phyloP scores from a whole-genome alignment of 1,140 invertebrate genomes.

The Hyles vespertilio region DNA sequence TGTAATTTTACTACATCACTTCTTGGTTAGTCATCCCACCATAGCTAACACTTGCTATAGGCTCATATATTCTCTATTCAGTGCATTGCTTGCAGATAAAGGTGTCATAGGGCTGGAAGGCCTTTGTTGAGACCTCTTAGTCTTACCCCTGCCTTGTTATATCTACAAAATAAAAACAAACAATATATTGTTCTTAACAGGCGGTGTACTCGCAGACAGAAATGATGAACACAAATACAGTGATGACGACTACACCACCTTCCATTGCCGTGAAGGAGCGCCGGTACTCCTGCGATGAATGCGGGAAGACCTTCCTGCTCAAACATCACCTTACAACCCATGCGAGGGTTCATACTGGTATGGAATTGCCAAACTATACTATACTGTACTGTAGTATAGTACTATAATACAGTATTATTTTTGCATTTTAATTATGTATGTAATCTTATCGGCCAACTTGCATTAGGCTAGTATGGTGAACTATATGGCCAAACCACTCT shows the following conservation, averaged over 20 bases:
- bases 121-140: background rate
- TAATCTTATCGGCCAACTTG: too few relatives aligned
- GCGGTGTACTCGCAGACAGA: constrained; percentile 65
- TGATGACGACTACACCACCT: constrained; percentile 39
- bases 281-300: constrained; percentile 87
- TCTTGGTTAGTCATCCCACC: too few relatives aligned
- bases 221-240: constrained; percentile 39
- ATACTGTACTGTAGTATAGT: background rate
- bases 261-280: constrained; percentile 78
- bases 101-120: too few relatives aligned
- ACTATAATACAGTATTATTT: too few relatives aligned
- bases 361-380: constrained; percentile 1
- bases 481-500: too few relatives aligned
- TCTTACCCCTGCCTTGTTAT: background rate
- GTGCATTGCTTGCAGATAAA: too few relatives aligned
- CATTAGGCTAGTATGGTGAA: too few relatives aligned
- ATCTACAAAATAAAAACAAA: background rate
- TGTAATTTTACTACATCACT: too few relatives aligned
- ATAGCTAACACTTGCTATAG: too few relatives aligned
- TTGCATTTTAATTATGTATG: too few relatives aligned
- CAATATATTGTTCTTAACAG: constrained; percentile 22
- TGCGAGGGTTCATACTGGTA: constrained; percentile 84
- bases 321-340: constrained; percentile 90
- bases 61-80: too few relatives aligned
- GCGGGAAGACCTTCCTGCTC: constrained; percentile 88